phyloP scores from a whole-genome alignment of 2,888 invertebrate genomes.

The Lamellibrachia columna region DNA sequence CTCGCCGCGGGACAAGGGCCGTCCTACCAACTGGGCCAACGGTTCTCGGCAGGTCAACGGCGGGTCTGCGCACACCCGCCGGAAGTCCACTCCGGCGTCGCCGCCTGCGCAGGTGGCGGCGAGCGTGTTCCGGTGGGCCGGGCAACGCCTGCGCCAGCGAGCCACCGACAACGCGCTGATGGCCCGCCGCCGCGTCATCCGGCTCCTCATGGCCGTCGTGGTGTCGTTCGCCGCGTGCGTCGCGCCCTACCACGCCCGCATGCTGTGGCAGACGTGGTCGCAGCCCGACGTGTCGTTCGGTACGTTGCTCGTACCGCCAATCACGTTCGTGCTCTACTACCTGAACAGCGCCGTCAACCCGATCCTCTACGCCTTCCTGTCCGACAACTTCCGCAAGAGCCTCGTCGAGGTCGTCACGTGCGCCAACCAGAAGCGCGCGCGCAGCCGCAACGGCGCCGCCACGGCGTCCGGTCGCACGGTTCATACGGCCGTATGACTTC shows the following conservation, averaged over 20 bases:
- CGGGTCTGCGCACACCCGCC: not conserved
- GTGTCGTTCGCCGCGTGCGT: slow-evolving; percentile 89
- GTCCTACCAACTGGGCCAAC: not conserved
- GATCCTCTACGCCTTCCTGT: slow-evolving; percentile 86
- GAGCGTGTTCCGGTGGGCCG: slow-evolving; percentile 7
- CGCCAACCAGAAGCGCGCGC: slow-evolving; percentile 13
- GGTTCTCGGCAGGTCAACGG: not conserved
- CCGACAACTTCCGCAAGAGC: slow-evolving; percentile 83
- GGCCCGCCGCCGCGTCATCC: slow-evolving; percentile 85
- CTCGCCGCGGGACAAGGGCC: not conserved
- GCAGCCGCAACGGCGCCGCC: slow-evolving; percentile 5
- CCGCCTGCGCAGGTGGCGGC: slow-evolving; percentile 14
- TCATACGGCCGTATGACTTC: not conserved
- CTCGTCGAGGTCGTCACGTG: slow-evolving; percentile 31
- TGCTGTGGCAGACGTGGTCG: slow-evolving; percentile 84
- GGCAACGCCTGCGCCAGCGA: slow-evolving; percentile 19
- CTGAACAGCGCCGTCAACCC: slow-evolving; percentile 92
- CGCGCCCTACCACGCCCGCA: slow-evolving; percentile 81
- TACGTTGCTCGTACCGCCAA: slow-evolving; percentile 74
- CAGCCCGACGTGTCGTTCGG: slow-evolving; percentile 63
- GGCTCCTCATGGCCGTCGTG: slow-evolving; percentile 88
- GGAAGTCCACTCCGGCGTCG: not conserved
- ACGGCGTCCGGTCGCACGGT: slow-evolving; percentile 10
- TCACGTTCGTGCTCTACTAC: slow-evolving; percentile 87
- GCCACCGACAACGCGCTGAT: slow-evolving; percentile 67